A percentile compares a stretch with the other conserved stretches of the same genome.
Evolutionary conservation across 2,888 invertebrate genomes (phyloP).

Genomic region (Lomographa bimaculata): DNA sequence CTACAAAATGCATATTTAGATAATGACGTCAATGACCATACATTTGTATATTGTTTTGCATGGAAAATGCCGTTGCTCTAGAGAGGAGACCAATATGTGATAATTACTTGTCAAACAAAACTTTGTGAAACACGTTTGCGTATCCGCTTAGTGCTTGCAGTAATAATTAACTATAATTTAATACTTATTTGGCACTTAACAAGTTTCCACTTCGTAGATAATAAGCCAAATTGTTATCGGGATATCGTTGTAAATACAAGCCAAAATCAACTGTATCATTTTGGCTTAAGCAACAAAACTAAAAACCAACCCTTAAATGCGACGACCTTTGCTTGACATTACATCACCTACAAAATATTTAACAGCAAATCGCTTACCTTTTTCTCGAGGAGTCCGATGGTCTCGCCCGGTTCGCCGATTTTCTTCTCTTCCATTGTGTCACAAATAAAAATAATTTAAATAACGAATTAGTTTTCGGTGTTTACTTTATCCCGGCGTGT

Average conservation of each 20-base stretch:
- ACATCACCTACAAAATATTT: slow-evolving; percentile 39
- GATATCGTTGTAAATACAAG: slow-evolving; percentile 1
- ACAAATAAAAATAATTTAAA: slow-evolving; percentile 25
- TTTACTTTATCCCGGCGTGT: slow-evolving; percentile 25
- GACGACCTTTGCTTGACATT: slow-evolving; percentile 70
- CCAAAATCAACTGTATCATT: slow-evolving; percentile 13
- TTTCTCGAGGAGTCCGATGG: slow-evolving; percentile 65
- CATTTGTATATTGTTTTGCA: slow-evolving; percentile 4
- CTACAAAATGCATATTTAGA: too few species aligned
- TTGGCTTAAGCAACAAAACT: slow-evolving; percentile 13
- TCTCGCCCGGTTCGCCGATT: slow-evolving; percentile 56
- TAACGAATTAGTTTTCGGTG: slow-evolving; percentile 19
- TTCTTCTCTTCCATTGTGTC: slow-evolving; percentile 56
- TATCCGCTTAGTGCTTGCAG: slow-evolving; percentile 8
- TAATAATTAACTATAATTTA: slow-evolving; percentile 10
- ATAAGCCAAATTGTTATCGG: slow-evolving; percentile 1
- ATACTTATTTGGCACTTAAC: slow-evolving; percentile 17
- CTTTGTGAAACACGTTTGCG: slow-evolving; percentile 2
- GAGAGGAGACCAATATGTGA: slow-evolving; percentile 4
- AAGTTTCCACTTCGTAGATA: not conserved
- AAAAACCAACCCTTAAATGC: slow-evolving; percentile 36
- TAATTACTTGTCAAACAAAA: slow-evolving; percentile 15
- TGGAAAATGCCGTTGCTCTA: slow-evolving; percentile 19
- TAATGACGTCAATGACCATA: too few species aligned
- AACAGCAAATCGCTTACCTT: slow-evolving; percentile 58